Evolutionary conservation across 2,888 invertebrate species (phyloP), one percentile per base, ranked within the genome.

Genomic region (Deilephila elpenor): DNA sequence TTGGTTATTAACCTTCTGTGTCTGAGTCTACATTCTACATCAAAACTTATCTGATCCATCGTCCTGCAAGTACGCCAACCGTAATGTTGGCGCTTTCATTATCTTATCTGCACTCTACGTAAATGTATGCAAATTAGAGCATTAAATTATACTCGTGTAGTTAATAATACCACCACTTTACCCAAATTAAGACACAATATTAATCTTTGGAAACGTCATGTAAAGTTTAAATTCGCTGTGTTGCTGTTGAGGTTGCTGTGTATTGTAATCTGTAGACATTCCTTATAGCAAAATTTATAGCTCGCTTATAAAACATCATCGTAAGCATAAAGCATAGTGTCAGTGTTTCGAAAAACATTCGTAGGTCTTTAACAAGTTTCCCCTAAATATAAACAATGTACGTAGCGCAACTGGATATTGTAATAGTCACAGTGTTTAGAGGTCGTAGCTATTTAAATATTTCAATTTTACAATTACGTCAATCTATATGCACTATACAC

Each of bases 181-280:
- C 67, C 25, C 25, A 67, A 25, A 67, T 25, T 51, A 34, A 62
- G 32, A 67, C 44, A 51, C 67, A 25, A 60, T 64, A 20, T 20
- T 51, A 67, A 44, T 67, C 17, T 67, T 51, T 51, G 14, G 25
- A 25, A 14, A 44, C 17, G 25, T 51, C 59, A 75, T 72, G 59
- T 73, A 76, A 75, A 73, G 62, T 73, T 78, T n/a, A 51, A 75
- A 67, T 73, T 78, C 75, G 75, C 74, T 79, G 74, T 76, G 73
- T 77, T 73, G 72, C 78, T 34, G 71, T 76, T 74, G 73, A 74
- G 76, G 73, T 77, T 73, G 72, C 78, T 34, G 71, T 76, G 74
- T 74, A 74, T 70, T 29, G 62, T 56, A 70, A 25, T 75, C 70
- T 74, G 67, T 74, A 59, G 44, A 17, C 34, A 71, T 60, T 53